Evolutionary conservation across 2,888 invertebrate genomes (phyloP), one percentile per base, ranked within the genome.

Genomic region (Ennomos erosarius): DNA sequence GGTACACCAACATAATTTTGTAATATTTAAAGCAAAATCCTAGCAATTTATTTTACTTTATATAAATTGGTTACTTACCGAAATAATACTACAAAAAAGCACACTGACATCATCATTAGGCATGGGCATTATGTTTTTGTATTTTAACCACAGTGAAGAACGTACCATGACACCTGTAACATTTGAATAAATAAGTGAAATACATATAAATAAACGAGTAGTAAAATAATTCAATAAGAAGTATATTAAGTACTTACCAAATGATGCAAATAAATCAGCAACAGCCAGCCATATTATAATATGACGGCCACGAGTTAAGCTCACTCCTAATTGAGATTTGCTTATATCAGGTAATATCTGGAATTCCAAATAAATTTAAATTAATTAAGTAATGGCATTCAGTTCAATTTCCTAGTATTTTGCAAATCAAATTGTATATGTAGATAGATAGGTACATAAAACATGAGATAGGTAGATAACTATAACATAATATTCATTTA

Each of bases 201-300:
- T 26, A 26, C 4, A 26, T 26, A 26, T 26, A 0, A 26, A 26
- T 26, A 26, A 6, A 26, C 26, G 5, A 4, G 6, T 26, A 26
- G 79, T 39, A 88, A 84, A 37, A 13, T 34, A 4, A 42, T 38
- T 16, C 4, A 26, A n/a, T n/a, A 46, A 10, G 8, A 34, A 34
- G 26, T 40, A 35, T 33, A 26, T 39, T n/a, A 47, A 36, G 63
- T 11, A 38, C 60, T 86, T 90, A 96, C 97, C 97, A 76, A 95
- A 80, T 44, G 97, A 95, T 55, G 97, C 97, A 64, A 97, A 83
- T 36, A 97, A 92, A 88, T 97, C 97, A 39, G 97, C 96, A 45
- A 96, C 87, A 8, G 97, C 96, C 55, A 97, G 88, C 96, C 97
- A 97, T 53, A 95, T 90, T 60, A 97, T 95, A 62, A 97, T 96